These are phyloP conservation scores for Takifugu ocellatus DNA, from an alignment of 2,797 vertebrate species.

Conservation along the genomic window DNA sequence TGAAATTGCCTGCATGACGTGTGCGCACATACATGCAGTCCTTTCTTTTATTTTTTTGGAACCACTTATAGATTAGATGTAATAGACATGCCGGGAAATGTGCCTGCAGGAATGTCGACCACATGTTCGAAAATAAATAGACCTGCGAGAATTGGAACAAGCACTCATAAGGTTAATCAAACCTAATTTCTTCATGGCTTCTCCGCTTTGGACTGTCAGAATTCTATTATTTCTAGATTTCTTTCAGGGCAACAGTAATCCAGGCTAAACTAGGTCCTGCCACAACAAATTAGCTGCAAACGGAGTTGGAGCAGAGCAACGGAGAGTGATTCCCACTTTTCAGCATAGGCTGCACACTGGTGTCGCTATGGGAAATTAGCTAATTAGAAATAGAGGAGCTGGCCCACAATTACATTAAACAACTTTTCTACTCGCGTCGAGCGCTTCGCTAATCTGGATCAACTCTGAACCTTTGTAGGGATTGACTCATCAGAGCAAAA, in stretches of 20 bases:
- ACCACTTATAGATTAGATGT: slow-evolving; percentile 75
- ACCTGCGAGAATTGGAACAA: slow-evolving; percentile 78
- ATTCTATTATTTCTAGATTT: slow-evolving; percentile 68
- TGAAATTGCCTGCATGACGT: slow-evolving; percentile 68
- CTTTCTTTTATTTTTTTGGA: slow-evolving; percentile 57
- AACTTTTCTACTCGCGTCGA: slow-evolving; percentile 35
- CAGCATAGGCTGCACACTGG: slow-evolving; percentile 34
- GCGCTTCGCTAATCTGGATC: slow-evolving; percentile 26
- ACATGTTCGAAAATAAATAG: slow-evolving; percentile 83
- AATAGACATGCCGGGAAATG: slow-evolving; percentile 82
- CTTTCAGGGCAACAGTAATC: slow-evolving; percentile 68
- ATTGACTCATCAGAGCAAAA: slow-evolving; percentile 52
- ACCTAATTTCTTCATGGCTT: slow-evolving; percentile 75
- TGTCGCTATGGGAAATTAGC: slow-evolving; percentile 45
- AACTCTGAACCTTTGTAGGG: slow-evolving; percentile 24
- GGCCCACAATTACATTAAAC: slow-evolving; percentile 40
- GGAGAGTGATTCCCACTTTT: slow-evolving; percentile 58
- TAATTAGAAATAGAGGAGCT: slow-evolving; percentile 45
- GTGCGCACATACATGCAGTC: slow-evolving; percentile 48
- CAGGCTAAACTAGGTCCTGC: slow-evolving; percentile 65
- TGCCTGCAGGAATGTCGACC: slow-evolving; percentile 77
- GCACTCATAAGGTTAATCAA: slow-evolving; percentile 79
- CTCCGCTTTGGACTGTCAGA: slow-evolving; percentile 60
- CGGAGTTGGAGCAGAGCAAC: slow-evolving; percentile 54
- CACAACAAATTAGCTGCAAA: slow-evolving; percentile 67